These are phyloP conservation scores for Chromoteleia sp. DNA, from an alignment of 2,888 invertebrate genomes.

Conservation along the genomic window DNA sequence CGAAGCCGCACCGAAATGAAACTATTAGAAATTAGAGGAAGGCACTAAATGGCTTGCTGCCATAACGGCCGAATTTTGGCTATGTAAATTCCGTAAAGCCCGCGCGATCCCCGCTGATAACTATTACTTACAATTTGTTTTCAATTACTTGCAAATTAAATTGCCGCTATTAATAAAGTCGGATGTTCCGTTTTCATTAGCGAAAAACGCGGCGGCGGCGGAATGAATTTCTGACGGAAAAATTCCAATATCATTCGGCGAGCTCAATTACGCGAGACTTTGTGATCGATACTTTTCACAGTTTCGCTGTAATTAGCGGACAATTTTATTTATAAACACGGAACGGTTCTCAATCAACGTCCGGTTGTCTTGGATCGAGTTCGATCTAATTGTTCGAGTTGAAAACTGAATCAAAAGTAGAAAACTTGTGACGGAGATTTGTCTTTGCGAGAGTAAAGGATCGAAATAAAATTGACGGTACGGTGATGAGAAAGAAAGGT, in stretches of 20 bases:
- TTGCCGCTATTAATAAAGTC: constrained; percentile 19
- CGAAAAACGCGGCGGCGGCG: not conserved
- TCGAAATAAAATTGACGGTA: constrained; percentile 8
- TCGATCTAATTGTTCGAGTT: constrained; percentile 41
- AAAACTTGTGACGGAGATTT: constrained; percentile 21
- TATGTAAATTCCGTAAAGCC: constrained; percentile 17
- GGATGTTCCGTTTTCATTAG: constrained; percentile 23
- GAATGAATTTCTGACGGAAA: not conserved
- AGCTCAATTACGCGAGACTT: constrained; percentile 5
- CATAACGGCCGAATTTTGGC: constrained; percentile 44
- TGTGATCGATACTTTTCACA: not conserved
- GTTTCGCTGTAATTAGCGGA: not conserved
- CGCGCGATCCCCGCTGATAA: constrained; percentile 9
- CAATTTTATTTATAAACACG: constrained; percentile 25
- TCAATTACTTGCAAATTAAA: constrained; percentile 50
- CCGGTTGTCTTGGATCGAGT: constrained; percentile 1
- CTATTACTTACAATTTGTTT: constrained; percentile 51
- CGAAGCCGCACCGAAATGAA: constrained; percentile 41
- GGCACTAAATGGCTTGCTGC: constrained; percentile 52
- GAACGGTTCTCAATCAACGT: constrained; percentile 27
- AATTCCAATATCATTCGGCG: not conserved
- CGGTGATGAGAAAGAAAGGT: not conserved
- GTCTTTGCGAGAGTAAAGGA: constrained; percentile 4
- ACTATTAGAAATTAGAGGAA: constrained; percentile 59
- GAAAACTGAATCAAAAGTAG: constrained; percentile 34